Base-by-base conservation (phyloP, 2,113 vertebrate genomes). In the Cnemophilus loriae region DNA sequence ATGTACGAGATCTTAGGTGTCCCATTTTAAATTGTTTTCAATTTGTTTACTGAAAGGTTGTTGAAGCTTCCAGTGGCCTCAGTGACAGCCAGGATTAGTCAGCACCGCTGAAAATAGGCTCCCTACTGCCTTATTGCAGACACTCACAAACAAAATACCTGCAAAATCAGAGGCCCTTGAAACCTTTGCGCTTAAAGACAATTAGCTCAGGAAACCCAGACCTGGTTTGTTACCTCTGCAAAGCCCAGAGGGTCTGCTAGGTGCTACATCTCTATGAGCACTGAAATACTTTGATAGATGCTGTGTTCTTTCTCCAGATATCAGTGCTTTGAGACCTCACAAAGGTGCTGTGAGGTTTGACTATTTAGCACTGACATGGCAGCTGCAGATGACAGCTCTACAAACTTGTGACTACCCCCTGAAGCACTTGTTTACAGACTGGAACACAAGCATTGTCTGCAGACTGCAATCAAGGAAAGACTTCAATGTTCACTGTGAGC, bases 371-470 rank as follows among this genome's bases (percentile, higher is more conserved):
- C 64, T 73, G 85, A 78, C 28, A 59, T 7, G 26, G 65, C 68
- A 95, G 74, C 82, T 79, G 83, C 42, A 74, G 75, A 86, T 86
- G 80, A 93, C 88, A 94, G 92, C 69, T 90, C 86, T 71, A 55
- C 83, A 71, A 67, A 92, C 80, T 78, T 94, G 68, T 60, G 60
- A 89, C 64, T 81, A 73, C n/a, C 70, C 44, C 61, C 64, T 90
- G 77, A 89, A 92, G 80, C 21, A 41, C 49, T 82, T 94, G 80
- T 94, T 94, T 84, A 95, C 53, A 86, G 64, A 75, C 55, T 68
- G 47, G 88, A 94, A 93, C 1, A 0, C 52, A 87, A 95, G 60
- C 49, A 60, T 41, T 89, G 52, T 81, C 84, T 90, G 76, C 86
- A 84, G 69, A 69, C 76, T 78, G 65, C 57, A 90, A 9, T 59